Evolutionary conservation across 2,797 vertebrate genomes (phyloP).

Genomic region (Liparis tanakae): DNA sequence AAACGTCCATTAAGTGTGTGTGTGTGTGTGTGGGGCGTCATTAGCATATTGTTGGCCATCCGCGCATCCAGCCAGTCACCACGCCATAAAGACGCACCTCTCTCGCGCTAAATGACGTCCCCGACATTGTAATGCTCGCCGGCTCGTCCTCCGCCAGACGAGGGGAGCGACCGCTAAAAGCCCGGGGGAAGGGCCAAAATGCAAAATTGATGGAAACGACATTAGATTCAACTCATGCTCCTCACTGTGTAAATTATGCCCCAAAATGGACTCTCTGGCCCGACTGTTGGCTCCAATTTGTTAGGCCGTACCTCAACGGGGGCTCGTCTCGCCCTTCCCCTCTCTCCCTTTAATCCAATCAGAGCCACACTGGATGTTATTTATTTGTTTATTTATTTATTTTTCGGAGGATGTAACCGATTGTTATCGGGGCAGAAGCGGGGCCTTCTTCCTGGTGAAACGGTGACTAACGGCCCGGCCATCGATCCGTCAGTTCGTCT

Average conservation of each 20-base stretch:
- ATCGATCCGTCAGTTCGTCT: slow-evolving; percentile 77
- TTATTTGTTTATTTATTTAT: slow-evolving; percentile 86
- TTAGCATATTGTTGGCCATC: slow-evolving; percentile 77
- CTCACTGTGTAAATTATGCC: slow-evolving; percentile 83
- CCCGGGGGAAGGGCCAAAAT: slow-evolving; percentile 67
- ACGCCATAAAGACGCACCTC: slow-evolving; percentile 70
- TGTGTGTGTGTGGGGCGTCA: slow-evolving; percentile 26
- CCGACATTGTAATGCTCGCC: slow-evolving; percentile 68
- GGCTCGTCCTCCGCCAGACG: slow-evolving; percentile 62
- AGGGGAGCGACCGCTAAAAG: slow-evolving; percentile 78
- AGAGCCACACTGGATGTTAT: slow-evolving; percentile 80
- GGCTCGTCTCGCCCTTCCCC: slow-evolving; percentile 70
- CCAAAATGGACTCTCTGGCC: slow-evolving; percentile 80
- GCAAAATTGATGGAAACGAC: slow-evolving; percentile 82
- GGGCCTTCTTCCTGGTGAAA: slow-evolving; percentile 80
- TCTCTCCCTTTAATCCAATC: slow-evolving; percentile 81
- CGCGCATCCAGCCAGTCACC: slow-evolving; percentile 55
- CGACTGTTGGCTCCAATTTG: slow-evolving; percentile 82
- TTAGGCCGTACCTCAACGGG: slow-evolving; percentile 76
- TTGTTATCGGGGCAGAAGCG: slow-evolving; percentile 80
- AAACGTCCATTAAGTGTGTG: slow-evolving; percentile 70
- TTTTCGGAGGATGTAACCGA: slow-evolving; percentile 77
- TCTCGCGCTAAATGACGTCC: slow-evolving; percentile 63
- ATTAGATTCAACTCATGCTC: slow-evolving; percentile 79
- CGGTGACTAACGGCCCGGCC: slow-evolving; percentile 78